A percentile compares a stretch with the other conserved stretches of the same genome.
Conservation (phyloP, 2,113 vertebrate species). For the Holacanthus passer region DNA sequence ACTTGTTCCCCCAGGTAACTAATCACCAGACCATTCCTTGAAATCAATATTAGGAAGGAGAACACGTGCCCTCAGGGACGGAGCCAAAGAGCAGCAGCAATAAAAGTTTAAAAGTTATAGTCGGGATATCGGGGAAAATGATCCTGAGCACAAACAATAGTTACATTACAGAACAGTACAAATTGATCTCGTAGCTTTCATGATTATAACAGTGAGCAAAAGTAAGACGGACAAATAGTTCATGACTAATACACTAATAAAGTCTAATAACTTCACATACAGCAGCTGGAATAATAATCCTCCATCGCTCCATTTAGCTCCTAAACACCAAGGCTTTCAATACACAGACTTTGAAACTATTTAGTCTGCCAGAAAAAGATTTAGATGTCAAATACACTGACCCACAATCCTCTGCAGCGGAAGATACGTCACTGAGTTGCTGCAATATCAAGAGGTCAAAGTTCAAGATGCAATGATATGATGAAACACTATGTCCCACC, state of each 20-base stretch:
- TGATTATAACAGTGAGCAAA: neutral
- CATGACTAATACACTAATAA: neutral
- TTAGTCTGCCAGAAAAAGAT: too few relatives aligned
- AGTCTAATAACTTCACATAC: neutral
- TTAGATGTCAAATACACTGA: too few relatives aligned
- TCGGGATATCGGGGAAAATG: neutral
- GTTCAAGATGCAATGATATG: too few relatives aligned
- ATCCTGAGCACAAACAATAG: neutral
- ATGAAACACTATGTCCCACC: too few relatives aligned
- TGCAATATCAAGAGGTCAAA: too few relatives aligned
- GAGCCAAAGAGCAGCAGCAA: slow-evolving; percentile 6
- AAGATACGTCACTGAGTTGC: too few relatives aligned
- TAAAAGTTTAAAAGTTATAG: neutral
- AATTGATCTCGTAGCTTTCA: neutral
- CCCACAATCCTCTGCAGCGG: too few relatives aligned
- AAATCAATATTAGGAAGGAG: neutral
- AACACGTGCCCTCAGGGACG: slow-evolving; percentile 7
- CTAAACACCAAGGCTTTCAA: too few relatives aligned
- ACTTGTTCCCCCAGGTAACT: slow-evolving; percentile 32
- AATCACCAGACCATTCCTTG: neutral
- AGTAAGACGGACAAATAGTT: neutral
- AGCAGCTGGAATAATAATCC: neutral
- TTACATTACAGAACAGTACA: neutral
- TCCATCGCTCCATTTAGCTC: neutral
- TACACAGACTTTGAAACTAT: too few relatives aligned